Percentiles rank a stretch among this genome's conserved stretches.
phyloP scores from a whole-genome alignment of 2,797 vertebrate genomes.

The Podarcis lilfordi region DNA sequence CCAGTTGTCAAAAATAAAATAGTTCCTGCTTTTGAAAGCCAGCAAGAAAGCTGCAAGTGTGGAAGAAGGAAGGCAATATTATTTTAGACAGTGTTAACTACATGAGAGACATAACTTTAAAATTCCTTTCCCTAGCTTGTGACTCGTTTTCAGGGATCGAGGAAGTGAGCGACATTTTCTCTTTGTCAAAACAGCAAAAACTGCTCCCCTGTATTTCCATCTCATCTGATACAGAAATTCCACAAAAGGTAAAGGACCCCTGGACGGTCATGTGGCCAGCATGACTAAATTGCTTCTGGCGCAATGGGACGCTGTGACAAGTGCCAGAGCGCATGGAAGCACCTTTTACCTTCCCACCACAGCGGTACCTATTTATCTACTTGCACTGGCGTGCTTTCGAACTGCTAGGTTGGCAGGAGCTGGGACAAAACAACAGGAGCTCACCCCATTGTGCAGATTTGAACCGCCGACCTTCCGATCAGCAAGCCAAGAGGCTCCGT shows the following conservation, averaged over 20 bases:
- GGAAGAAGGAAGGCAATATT: neutral
- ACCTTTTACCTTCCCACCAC: too few relatives aligned
- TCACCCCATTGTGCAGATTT: too few relatives aligned
- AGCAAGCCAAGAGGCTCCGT: too few relatives aligned
- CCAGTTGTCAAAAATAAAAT: neutral
- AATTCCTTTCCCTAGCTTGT: neutral
- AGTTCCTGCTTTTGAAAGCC: neutral
- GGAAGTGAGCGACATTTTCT: neutral
- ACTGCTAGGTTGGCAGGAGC: too few relatives aligned
- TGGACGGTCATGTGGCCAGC: too few relatives aligned
- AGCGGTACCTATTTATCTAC: too few relatives aligned
- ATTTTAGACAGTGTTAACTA: neutral
- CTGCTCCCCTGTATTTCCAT: neutral
- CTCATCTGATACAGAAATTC: neutral
- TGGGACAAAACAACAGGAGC: too few relatives aligned
- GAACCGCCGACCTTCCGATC: too few relatives aligned
- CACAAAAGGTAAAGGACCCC: too few relatives aligned
- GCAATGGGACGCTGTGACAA: too few relatives aligned
- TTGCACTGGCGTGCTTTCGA: too few relatives aligned
- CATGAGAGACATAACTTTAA: slow-evolving; percentile 28
- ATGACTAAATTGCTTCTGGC: too few relatives aligned
- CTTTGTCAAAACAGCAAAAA: neutral
- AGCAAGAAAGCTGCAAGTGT: neutral
- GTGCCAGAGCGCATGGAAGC: neutral
- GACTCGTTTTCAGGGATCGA: neutral